phyloP scores from a whole-genome alignment of 2,113 vertebrate genomes.

The Murina feae region DNA sequence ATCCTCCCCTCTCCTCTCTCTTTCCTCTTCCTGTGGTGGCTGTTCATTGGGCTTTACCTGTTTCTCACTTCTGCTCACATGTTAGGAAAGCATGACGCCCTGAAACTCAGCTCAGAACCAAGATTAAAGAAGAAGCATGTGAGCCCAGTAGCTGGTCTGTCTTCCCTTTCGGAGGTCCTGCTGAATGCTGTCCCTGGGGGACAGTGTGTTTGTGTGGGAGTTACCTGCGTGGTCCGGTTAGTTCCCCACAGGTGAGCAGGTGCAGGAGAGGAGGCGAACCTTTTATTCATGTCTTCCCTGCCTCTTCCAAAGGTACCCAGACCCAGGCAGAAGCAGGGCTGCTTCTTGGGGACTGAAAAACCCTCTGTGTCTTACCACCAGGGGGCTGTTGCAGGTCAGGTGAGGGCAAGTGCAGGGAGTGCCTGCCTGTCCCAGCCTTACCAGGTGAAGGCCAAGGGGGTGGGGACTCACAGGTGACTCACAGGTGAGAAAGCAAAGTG shows the following conservation, averaged over 20 bases:
- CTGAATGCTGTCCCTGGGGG: accelerated
- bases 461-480: background rate
- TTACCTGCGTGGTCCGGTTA: background rate
- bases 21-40: background rate
- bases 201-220: background rate
- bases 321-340: background rate
- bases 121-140: background rate
- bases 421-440: background rate
- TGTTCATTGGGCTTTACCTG: background rate
- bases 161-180: background rate
- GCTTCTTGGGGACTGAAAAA: background rate
- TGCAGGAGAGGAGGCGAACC: no score
- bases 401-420: background rate
- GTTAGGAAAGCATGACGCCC: background rate
- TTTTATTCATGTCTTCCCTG: background rate
- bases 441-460: background rate
- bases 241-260: background rate
- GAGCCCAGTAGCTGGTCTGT: background rate
- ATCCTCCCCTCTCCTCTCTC: background rate
- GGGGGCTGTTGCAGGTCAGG: accelerated
- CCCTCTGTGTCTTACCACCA: background rate
- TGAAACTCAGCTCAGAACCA: background rate
- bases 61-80: background rate
- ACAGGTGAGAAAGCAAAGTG: background rate
- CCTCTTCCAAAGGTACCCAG: background rate